Evolutionary conservation across 2,888 invertebrate species (phyloP).

Genomic region (Cantharis rustica): DNA sequence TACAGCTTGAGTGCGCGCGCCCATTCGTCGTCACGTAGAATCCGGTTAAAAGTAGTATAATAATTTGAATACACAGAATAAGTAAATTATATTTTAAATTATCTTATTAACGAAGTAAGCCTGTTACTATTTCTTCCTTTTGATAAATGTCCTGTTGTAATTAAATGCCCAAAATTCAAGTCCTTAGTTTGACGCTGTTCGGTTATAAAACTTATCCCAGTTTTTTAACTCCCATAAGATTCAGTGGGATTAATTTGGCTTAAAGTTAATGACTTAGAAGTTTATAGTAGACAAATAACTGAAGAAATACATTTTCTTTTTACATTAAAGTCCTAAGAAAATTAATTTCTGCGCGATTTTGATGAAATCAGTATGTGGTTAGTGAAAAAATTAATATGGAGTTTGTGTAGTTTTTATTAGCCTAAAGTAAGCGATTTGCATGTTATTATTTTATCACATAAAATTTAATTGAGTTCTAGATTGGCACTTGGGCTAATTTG

Average conservation of each 20-base stretch:
- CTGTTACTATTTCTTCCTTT: not conserved
- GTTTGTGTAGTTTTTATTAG: constrained; percentile 14
- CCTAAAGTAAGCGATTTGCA: constrained; percentile 24
- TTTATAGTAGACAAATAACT: not conserved
- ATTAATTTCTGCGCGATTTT: not conserved
- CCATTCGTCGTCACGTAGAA: too few species aligned
- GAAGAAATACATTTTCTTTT: not conserved
- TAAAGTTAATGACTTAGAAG: not conserved
- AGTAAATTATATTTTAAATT: too few species aligned
- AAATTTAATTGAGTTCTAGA: constrained; percentile 26
- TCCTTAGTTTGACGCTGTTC: not conserved
- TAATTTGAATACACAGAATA: not conserved
- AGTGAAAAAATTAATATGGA: constrained; percentile 12
- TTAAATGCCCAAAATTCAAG: not conserved
- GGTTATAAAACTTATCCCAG: not conserved
- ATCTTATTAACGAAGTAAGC: not conserved
- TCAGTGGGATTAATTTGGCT: not conserved
- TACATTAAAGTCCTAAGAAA: not conserved
- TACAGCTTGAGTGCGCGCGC: too few species aligned
- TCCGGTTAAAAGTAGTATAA: not conserved
- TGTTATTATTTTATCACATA: constrained; percentile 28
- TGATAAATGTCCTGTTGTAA: not conserved
- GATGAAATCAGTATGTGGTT: not conserved
- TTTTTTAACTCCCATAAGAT: not conserved
- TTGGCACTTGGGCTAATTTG: constrained; percentile 23